Evolutionary conservation across 2,888 invertebrate genomes (phyloP).

Genomic region (Zygogramma bicolorata): DNA sequence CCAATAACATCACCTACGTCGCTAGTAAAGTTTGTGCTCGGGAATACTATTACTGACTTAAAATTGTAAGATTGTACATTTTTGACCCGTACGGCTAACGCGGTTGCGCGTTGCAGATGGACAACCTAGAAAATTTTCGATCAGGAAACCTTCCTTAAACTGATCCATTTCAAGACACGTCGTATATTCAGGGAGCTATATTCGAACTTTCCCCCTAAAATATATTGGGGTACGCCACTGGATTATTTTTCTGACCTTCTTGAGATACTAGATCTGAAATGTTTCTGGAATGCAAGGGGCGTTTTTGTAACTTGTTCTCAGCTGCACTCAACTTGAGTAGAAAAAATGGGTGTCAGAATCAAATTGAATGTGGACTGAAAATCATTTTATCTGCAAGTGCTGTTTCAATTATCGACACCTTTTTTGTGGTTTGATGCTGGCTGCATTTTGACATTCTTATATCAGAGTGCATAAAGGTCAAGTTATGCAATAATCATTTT

Average conservation of each 20-base stretch:
- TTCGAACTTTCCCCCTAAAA: neutral
- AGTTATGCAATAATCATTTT: too few relatives aligned
- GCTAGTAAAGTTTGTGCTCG: conserved; percentile 58
- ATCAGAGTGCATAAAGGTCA: too few relatives aligned
- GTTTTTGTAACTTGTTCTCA: neutral
- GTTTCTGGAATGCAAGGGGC: neutral
- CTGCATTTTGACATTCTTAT: too few relatives aligned
- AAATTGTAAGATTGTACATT: conserved; percentile 54
- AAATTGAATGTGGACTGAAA: neutral
- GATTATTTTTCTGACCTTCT: neutral
- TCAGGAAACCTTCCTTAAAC: neutral
- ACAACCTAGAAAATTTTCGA: conserved; percentile 7
- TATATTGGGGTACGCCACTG: neutral
- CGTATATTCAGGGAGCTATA: too few relatives aligned
- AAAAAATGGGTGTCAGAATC: neutral
- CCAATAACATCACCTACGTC: conserved; percentile 61
- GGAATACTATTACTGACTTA: conserved; percentile 53
- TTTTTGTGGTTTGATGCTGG: neutral
- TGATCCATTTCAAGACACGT: neutral
- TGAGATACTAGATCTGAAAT: neutral
- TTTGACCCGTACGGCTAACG: conserved; percentile 52
- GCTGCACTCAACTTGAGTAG: neutral
- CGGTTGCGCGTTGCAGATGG: conserved; percentile 41
- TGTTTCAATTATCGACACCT: neutral
- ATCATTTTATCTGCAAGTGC: neutral